phyloP scores from a whole-genome alignment of 64 coral and sea anemone genomes.

The Actinia tenebrosa region DNA sequence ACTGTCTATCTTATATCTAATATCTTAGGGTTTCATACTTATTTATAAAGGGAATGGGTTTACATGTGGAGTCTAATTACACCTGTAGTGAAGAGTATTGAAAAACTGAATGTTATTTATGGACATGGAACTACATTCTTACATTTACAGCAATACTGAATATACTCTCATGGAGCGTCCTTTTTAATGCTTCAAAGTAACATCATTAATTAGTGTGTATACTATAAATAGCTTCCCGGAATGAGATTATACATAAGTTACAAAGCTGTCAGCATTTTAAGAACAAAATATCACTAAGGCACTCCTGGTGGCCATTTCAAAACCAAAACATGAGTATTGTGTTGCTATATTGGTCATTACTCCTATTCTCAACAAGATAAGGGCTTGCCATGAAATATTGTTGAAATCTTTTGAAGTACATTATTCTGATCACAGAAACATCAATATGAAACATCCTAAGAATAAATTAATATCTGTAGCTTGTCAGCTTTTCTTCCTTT shows the following conservation, averaged over 20 bases:
- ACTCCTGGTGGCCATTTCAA: neutral
- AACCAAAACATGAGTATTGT: neutral
- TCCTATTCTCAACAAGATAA: neutral
- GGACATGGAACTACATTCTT: neutral
- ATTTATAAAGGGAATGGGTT: neutral
- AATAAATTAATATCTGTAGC: neutral
- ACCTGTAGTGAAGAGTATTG: neutral
- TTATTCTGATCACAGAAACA: neutral
- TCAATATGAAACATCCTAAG: neutral
- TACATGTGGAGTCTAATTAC: neutral
- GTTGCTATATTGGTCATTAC: neutral
- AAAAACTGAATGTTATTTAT: neutral
- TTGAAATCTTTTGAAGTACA: neutral
- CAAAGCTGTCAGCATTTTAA: neutral
- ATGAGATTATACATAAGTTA: neutral
- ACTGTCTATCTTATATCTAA: neutral
- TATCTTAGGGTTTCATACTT: neutral
- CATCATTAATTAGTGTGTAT: neutral
- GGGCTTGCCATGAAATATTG: neutral
- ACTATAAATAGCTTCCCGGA: neutral
- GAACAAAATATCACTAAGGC: neutral
- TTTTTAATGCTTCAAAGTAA: neutral
- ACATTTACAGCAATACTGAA: neutral
- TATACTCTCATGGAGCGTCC: too few relatives aligned
- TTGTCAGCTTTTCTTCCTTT: neutral